Base-by-base conservation (phyloP, 2,113 vertebrate species). In the Megalops atlanticus region DNA sequence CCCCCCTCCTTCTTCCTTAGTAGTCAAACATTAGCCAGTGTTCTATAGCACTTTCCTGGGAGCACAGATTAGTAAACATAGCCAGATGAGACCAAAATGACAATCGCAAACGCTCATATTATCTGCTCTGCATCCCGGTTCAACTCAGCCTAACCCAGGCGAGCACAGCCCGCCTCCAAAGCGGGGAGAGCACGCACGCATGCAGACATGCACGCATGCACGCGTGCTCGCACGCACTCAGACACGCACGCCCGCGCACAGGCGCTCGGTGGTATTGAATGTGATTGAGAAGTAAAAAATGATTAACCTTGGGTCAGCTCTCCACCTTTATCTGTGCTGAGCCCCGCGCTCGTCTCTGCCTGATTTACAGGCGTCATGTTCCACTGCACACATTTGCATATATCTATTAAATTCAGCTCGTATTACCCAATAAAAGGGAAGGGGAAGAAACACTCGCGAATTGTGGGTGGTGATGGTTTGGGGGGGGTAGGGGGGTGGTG, bases 271-370 rank as follows among this genome's bases (percentile, higher is more conserved):
- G 89, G 91, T 94, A 95, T 91, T 91, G 94, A 96, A 95, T 95
- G 93, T 92, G 94, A 96, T 96, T 95, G 95, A 95, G 95, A 96
- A 96, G 95, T 97, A 95, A 96, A 96, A 96, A 96, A 96, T 96
- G 95, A 96, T 96, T 97, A 96, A 96, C 95, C 95, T 84, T 81
- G 87, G 95, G 95, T 97, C 96, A 97, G 95, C 94, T 85, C 94
- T 95, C 93, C 93, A 94, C 94, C 94, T 95, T 94, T 92, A 94
- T 96, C 95, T 95, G 95, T 90, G 93, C 94, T 89, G 92, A 92
- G 95, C 94, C 95, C 94, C 94, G 94, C 96, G 95, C 95, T 95
- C 94, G 95, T 95, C 95, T 93, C 93, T 92, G 94, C 95, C 95
- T 96, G 94, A 95, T 95, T 96, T 95, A 94, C 94, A 95, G 94